These are phyloP conservation scores for Epizoanthus stellaris DNA, from an alignment of 92 coral and sea anemone species.

Conservation along the genomic window DNA sequence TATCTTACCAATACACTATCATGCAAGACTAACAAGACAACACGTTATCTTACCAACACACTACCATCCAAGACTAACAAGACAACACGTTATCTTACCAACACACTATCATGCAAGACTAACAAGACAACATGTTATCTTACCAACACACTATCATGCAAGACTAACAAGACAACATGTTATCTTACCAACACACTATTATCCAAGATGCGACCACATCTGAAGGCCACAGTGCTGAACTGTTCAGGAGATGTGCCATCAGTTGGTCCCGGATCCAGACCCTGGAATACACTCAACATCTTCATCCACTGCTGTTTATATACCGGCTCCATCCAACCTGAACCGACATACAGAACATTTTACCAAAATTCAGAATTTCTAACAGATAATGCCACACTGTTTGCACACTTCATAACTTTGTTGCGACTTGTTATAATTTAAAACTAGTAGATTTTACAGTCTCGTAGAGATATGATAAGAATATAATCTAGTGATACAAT, in stretches of 20 bases:
- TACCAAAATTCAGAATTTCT: no score
- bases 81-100: no score
- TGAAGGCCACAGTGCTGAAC: conserved; percentile 81
- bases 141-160: neutral
- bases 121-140: neutral
- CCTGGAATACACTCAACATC: conserved; percentile 82
- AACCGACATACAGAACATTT: neutral
- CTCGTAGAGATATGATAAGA: no score
- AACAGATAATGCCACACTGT: neutral
- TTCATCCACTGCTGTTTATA: conserved; percentile 88
- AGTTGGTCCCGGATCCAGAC: conserved; percentile 84
- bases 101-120: no score
- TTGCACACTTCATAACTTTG: no score
- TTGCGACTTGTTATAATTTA: no score
- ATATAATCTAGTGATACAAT: no score
- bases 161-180: neutral
- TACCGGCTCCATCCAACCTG: conserved; percentile 85
- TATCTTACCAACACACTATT: conserved; percentile 72
- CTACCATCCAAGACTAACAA: no score
- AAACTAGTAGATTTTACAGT: no score
- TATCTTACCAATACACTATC: no score
- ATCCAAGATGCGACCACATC: conserved; percentile 93
- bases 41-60: no score
- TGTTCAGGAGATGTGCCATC: conserved; percentile 63
- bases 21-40: no score